A percentile compares a stretch with the other conserved stretches of the same genome.
Conservation (phyloP, 2,797 vertebrate species). For the Peromyscus attwateri region DNA sequence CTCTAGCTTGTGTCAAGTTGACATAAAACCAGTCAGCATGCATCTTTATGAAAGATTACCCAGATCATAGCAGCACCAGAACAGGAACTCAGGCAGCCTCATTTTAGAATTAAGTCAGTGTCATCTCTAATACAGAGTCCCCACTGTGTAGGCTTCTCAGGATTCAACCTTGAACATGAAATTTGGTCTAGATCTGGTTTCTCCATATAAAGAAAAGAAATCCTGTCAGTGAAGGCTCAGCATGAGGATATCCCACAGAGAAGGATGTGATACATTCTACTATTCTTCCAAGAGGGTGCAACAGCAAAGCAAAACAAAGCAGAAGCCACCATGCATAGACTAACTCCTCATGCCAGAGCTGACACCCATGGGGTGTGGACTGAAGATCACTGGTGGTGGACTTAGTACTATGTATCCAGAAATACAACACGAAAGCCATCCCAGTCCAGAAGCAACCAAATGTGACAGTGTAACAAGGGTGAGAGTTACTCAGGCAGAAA, state of each 20-base stretch:
- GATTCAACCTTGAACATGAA: neutral
- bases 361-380: accelerated
- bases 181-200: neutral
- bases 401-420: neutral
- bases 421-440: neutral
- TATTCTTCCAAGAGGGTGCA: neutral
- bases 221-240: neutral
- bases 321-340: accelerated
- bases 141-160: neutral
- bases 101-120: neutral
- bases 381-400: no score
- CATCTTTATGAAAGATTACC: neutral
- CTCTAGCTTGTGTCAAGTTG: neutral
- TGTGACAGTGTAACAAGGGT: neutral
- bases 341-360: neutral
- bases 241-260: neutral
- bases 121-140: neutral
- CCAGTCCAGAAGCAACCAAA: neutral
- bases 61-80: neutral
- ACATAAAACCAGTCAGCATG: neutral
- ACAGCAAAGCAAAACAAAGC: neutral
- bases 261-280: neutral
- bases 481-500: neutral
- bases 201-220: neutral
- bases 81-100: neutral